phyloP scores from a whole-genome alignment of 2,113 vertebrate species.

The Clinocottus analis region DNA sequence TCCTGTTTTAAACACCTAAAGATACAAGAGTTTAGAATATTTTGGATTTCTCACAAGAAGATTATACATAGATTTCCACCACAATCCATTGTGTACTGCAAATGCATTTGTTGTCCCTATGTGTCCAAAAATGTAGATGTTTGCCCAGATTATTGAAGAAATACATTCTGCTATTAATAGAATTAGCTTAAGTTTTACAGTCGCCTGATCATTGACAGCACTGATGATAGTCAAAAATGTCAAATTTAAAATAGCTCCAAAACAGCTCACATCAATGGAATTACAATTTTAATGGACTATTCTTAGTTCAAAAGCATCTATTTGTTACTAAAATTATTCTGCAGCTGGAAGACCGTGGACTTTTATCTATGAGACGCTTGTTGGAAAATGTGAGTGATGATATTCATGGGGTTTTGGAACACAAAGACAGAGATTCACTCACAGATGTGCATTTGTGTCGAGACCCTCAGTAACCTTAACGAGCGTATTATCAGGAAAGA shows the following conservation, averaged over 20 bases:
- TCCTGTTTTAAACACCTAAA: too few species aligned
- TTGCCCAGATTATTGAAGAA: not conserved
- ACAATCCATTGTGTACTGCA: not conserved
- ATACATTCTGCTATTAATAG: not conserved
- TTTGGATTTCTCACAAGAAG: too few species aligned
- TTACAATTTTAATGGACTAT: constrained; percentile 24
- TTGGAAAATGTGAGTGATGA: constrained; percentile 62
- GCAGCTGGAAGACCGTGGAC: constrained; percentile 35
- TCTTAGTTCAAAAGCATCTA: constrained; percentile 59
- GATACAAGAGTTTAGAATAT: too few species aligned
- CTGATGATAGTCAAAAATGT: constrained; percentile 41
- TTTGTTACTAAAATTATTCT: constrained; percentile 68
- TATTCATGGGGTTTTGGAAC: constrained; percentile 55
- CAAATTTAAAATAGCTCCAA: constrained; percentile 67
- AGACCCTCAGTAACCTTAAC: constrained; percentile 35
- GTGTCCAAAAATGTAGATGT: not conserved
- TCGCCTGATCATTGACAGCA: not conserved
- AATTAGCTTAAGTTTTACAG: not conserved
- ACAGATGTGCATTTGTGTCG: constrained; percentile 40
- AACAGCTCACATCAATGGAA: constrained; percentile 56
- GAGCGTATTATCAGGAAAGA: constrained; percentile 48
- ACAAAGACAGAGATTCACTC: constrained; percentile 46
- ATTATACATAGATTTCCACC: too few species aligned
- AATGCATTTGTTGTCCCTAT: not conserved
- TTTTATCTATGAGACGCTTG: constrained; percentile 62